phyloP scores from a whole-genome alignment of 2,113 vertebrate species.

The Centropus unirufus region DNA sequence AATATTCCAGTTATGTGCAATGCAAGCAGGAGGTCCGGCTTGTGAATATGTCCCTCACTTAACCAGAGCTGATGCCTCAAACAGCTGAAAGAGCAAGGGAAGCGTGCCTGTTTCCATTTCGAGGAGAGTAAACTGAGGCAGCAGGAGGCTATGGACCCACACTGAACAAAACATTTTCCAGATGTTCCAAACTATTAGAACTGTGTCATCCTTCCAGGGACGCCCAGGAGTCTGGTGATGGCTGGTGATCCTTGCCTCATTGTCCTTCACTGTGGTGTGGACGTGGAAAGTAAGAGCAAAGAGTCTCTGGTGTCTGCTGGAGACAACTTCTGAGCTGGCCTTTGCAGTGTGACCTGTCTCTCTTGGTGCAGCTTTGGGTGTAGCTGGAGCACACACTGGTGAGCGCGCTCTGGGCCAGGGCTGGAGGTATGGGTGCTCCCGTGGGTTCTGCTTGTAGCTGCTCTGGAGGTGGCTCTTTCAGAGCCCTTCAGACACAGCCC shows the following conservation, averaged over 20 bases:
- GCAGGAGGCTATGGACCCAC: neutral
- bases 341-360: neutral
- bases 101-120: neutral
- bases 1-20: neutral
- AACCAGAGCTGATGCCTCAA: neutral
- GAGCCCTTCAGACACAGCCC: neutral
- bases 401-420: too few relatives aligned
- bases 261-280: neutral
- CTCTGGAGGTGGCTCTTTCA: neutral
- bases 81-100: neutral
- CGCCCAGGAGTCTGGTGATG: neutral
- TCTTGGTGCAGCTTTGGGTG: neutral
- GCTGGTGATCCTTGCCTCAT: neutral
- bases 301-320: neutral
- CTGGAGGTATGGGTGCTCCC: neutral
- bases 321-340: neutral
- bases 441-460: neutral
- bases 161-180: neutral
- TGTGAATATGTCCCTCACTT: neutral
- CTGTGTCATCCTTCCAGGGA: neutral
- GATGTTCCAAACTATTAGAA: neutral
- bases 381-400: rapidly evolving
- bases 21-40: neutral
- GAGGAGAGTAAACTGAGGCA: neutral
- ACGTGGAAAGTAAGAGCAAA: neutral